Evolutionary conservation across 2,888 invertebrate species (phyloP).

Genomic region (Chaetogeoica ovagalla): DNA sequence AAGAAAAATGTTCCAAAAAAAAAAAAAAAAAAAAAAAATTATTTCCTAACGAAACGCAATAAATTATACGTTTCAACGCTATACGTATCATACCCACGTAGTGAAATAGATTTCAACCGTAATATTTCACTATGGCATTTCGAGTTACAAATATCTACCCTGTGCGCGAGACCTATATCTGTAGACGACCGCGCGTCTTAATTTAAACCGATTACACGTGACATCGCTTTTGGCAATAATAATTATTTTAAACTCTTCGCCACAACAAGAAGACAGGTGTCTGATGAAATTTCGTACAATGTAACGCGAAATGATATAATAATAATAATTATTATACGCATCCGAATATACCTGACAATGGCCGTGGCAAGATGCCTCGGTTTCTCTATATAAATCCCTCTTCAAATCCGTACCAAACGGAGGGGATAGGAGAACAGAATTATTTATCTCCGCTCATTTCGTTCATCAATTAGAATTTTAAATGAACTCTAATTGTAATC

Average conservation of each 20-base stretch:
- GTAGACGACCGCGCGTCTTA: neutral
- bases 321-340: slow-evolving; percentile 2
- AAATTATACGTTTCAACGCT: no score
- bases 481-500: slow-evolving; percentile 25
- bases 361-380: no score
- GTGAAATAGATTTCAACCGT: no score
- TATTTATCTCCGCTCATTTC: slow-evolving; percentile 11
- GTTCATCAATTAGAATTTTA: slow-evolving; percentile 24
- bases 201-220: neutral
- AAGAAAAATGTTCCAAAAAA: no score
- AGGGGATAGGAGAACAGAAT: no score
- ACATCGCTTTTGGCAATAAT: neutral
- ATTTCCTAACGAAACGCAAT: no score
- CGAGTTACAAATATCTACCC: neutral
- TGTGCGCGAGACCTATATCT: neutral
- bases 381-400: neutral
- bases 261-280: slow-evolving; percentile 10
- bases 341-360: neutral
- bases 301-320: slow-evolving; percentile 8
- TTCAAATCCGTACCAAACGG: slow-evolving; percentile 9
- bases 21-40: no score
- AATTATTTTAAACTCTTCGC: slow-evolving; percentile 6
- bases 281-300: neutral
- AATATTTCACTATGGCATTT: neutral
- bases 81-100: no score